Evolutionary conservation across 2,113 vertebrate genomes (phyloP).

Genomic region (Platysternon megacephalum): DNA sequence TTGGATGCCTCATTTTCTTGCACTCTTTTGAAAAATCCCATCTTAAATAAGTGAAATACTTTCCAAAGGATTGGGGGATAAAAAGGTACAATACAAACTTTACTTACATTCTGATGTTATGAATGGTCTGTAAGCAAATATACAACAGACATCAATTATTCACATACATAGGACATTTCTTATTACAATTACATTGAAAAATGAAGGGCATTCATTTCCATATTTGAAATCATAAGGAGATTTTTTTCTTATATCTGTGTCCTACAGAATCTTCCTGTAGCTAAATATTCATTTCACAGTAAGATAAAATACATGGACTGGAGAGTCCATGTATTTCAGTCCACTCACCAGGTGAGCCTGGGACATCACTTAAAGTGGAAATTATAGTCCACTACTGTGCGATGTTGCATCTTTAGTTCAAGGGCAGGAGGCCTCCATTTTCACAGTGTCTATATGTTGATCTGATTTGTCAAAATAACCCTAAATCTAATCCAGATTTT

Average conservation of each 20-base stretch:
- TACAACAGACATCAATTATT: not conserved
- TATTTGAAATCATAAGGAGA: not conserved
- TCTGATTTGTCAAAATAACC: not conserved
- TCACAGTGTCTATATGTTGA: not conserved
- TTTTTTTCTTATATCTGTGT: not conserved
- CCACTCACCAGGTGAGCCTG: not conserved
- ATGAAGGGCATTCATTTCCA: not conserved
- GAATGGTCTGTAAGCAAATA: not conserved
- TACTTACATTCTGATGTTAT: not conserved
- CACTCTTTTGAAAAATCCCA: not conserved
- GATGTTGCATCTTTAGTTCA: too few species aligned
- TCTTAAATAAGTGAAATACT: not conserved
- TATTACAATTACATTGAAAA: not conserved
- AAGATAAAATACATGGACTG: not conserved
- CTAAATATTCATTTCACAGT: not conserved
- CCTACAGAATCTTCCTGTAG: not conserved
- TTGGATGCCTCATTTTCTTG: not conserved
- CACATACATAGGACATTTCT: not conserved
- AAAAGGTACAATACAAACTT: not conserved
- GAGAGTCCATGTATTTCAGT: not conserved
- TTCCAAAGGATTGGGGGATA: not conserved
- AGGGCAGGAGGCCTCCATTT: too few species aligned
- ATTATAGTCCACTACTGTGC: too few species aligned
- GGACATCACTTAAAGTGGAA: too few species aligned
- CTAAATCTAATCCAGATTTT: not conserved